Conservation (phyloP, 2,113 vertebrate genomes). For the Scalopus aquaticus region DNA sequence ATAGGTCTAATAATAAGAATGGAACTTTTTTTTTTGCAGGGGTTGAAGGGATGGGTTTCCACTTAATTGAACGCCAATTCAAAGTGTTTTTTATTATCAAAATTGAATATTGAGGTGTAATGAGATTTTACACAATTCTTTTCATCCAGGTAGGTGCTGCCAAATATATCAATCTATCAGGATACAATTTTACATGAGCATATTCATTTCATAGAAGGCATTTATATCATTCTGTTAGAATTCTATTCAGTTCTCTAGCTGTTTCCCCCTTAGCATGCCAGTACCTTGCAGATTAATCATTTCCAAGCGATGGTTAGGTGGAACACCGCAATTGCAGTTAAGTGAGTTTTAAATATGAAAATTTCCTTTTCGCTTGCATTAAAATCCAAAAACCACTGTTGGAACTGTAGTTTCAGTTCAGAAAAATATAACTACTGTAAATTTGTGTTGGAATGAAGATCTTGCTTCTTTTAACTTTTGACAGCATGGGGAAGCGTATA, state of each 20-base stretch:
- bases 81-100: constrained; percentile 16
- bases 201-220: not conserved
- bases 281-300: constrained; percentile 2
- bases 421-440: not conserved
- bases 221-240: constrained; percentile 31
- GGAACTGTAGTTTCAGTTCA: not conserved
- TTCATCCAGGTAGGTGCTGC: not conserved
- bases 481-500: not conserved
- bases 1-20: constrained; percentile 4
- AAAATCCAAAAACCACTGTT: not conserved
- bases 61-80: not conserved
- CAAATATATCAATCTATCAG: not conserved
- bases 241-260: not conserved
- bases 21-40: not conserved
- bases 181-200: not conserved
- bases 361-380: constrained; percentile 4
- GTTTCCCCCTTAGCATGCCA: not conserved
- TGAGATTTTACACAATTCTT: constrained; percentile 17
- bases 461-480: constrained; percentile 34
- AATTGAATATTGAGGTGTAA: not conserved
- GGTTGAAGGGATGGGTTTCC: not conserved
- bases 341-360: constrained; percentile 37
- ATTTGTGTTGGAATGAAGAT: not conserved
- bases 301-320: not conserved
- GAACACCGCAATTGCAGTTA: not conserved